Base-by-base conservation (phyloP, 1,140 invertebrate genomes). In the Cydia strobilella region DNA sequence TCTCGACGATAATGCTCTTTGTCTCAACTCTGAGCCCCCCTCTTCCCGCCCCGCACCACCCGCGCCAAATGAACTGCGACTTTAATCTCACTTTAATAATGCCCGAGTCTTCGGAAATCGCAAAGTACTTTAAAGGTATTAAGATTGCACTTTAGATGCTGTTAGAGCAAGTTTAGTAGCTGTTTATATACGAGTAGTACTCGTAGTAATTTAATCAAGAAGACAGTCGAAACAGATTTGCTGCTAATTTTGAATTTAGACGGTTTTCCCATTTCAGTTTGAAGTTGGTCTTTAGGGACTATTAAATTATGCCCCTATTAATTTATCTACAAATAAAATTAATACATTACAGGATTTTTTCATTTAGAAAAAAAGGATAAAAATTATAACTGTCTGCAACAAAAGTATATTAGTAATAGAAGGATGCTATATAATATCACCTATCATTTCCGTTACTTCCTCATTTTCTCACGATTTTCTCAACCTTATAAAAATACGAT, bases 21-120 rank as follows among this genome's bases (percentile, higher is more conserved):
- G 65, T 69, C 31, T 39, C 65, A 69, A 69, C 65, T 18, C 31
- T 31, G 13, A 18, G 12, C 35, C 15, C 31, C 15, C 65, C 65
- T 12, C 35, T 2, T 2, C 15, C 35, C 15, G 0, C 31, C 31
- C 27, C 27, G 7, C 27, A 5, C 25, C 63, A 6, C 62, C 63
- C 23, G 63, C 27, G 7, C 65, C 35, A 69, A 69, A 69, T 69
- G 65, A 69, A 69, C 65, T 69, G 65, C 65, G 65, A 69, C 65
- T 69, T 69, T 69, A 69, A 69, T 69, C 65, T 69, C 65, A 69
- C 65, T 69, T 69, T 69, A 69, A 69, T 69, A 69, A 69, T 69
- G 65, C 65, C 65, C 0, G 31, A 35, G 65, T 35, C n/a, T 69
- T 69, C 27, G 27, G 27, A 42, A 69, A 35, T 35, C 65, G 65